A percentile compares a stretch with the other conserved stretches of the same genome.
Evolutionary conservation across 1,140 invertebrate species (phyloP).

Genomic region (Aphelinus certus): DNA sequence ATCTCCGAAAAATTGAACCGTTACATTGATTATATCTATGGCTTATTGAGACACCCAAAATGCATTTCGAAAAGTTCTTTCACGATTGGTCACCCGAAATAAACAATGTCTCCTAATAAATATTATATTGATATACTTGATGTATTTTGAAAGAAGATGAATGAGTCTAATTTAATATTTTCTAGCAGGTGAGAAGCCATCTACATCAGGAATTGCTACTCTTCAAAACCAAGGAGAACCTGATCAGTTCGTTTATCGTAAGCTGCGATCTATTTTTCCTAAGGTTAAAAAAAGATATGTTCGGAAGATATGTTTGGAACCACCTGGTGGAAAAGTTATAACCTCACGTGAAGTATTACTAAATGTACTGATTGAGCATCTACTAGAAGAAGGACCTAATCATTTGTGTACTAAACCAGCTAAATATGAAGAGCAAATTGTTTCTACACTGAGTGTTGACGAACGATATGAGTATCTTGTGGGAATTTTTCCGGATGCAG

Average conservation of each 20-base stretch:
- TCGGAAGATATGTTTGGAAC: conserved; percentile 45
- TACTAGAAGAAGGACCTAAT: conserved; percentile 42
- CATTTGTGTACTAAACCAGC: conserved; percentile 6
- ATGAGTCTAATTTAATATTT: background rate
- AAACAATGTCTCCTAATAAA: too few species aligned
- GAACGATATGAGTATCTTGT: conserved; percentile 57
- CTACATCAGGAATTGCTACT: background rate
- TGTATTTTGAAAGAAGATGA: too few species aligned
- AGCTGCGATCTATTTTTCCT: conserved; percentile 53
- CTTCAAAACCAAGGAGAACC: background rate
- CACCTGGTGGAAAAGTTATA: conserved; percentile 17
- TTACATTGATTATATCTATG: too few species aligned
- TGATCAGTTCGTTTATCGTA: conserved; percentile 36
- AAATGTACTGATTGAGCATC: conserved; percentile 46
- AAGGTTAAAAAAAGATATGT: conserved; percentile 60
- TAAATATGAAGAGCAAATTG: background rate
- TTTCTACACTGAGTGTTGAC: conserved; percentile 44
- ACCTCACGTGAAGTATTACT: conserved; percentile 18
- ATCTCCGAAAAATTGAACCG: too few species aligned
- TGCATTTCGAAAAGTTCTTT: too few species aligned
- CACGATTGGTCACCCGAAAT: too few species aligned
- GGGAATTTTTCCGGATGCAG: conserved; percentile 63
- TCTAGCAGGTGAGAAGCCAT: background rate
- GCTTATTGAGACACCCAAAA: too few species aligned
- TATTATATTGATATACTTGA: too few species aligned